Percentiles rank a stretch among this genome's conserved stretches.
Conservation (phyloP, 2,797 vertebrate species). For the Triplophysa bombifrons region DNA sequence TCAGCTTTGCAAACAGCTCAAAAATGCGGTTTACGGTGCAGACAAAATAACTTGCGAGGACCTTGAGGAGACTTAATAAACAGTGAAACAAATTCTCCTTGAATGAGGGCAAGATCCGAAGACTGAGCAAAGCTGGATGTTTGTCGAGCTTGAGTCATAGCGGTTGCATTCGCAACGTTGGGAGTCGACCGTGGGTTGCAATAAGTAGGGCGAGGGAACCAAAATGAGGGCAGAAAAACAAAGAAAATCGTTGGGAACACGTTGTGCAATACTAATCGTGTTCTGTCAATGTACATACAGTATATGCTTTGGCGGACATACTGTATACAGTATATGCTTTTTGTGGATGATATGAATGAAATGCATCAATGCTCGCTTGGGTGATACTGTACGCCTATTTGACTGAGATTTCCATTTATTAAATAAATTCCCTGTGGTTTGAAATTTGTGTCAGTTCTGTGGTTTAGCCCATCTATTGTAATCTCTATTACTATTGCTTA, state of each 20-base stretch:
- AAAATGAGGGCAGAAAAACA: slow-evolving; percentile 28
- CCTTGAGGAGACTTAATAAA: slow-evolving; percentile 25
- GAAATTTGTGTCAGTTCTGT: slow-evolving; percentile 32
- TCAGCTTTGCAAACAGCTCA: slow-evolving; percentile 45
- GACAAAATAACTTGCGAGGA: slow-evolving; percentile 14
- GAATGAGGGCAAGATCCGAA: slow-evolving; percentile 12
- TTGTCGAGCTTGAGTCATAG: neutral
- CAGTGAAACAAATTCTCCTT: neutral
- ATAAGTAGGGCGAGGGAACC: neutral
- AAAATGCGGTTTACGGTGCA: slow-evolving; percentile 1
- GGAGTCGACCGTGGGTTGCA: slow-evolving; percentile 16
- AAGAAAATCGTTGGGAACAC: neutral
- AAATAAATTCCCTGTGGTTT: slow-evolving; percentile 43
- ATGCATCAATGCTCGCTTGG: slow-evolving; percentile 31
- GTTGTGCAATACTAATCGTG: slow-evolving; percentile 38
- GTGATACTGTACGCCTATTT: slow-evolving; percentile 42
- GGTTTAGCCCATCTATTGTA: slow-evolving; percentile 24
- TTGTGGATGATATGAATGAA: slow-evolving; percentile 42
- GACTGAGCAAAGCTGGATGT: slow-evolving; percentile 12
- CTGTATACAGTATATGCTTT: slow-evolving; percentile 31
- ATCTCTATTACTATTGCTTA: slow-evolving; percentile 10
- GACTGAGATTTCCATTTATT: slow-evolving; percentile 45
- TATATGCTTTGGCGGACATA: too few relatives aligned
- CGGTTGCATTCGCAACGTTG: neutral
- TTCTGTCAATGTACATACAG: slow-evolving; percentile 39